phyloP scores from a whole-genome alignment of 2,113 vertebrate genomes.

The Thinocorus orbignyianus region DNA sequence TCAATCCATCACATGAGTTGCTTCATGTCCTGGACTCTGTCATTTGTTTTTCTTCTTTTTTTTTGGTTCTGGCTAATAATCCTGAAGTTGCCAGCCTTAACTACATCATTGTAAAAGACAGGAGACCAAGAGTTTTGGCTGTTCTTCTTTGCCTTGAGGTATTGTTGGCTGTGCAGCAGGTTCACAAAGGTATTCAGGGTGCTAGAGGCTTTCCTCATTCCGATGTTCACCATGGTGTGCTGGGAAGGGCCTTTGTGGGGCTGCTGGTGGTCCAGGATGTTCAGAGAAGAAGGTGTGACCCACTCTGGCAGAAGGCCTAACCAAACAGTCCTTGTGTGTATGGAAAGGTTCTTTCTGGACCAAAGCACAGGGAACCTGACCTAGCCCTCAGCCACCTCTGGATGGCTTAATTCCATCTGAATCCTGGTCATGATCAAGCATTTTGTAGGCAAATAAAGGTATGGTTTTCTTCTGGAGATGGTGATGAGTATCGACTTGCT shows the following conservation, averaged over 20 bases:
- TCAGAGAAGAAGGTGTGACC: background rate
- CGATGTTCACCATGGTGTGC: background rate
- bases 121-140: background rate
- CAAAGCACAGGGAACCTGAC: background rate
- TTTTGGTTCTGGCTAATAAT: background rate
- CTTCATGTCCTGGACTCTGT: background rate
- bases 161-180: too few relatives aligned
- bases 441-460: background rate
- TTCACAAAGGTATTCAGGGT: background rate
- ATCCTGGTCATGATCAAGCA: background rate
- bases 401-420: background rate
- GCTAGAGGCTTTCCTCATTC: background rate
- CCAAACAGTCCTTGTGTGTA: background rate
- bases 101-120: background rate
- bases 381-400: background rate
- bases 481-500: background rate
- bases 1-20: background rate
- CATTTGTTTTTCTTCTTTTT: rapidly evolving
- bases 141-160: background rate
- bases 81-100: background rate
- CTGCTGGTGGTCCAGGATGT: background rate
- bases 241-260: background rate
- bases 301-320: background rate
- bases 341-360: background rate
- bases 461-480: background rate